Evolutionary conservation across 2,113 vertebrate genomes (phyloP), one percentile per base, ranked within the genome.

Genomic region (Zingel zingel): DNA sequence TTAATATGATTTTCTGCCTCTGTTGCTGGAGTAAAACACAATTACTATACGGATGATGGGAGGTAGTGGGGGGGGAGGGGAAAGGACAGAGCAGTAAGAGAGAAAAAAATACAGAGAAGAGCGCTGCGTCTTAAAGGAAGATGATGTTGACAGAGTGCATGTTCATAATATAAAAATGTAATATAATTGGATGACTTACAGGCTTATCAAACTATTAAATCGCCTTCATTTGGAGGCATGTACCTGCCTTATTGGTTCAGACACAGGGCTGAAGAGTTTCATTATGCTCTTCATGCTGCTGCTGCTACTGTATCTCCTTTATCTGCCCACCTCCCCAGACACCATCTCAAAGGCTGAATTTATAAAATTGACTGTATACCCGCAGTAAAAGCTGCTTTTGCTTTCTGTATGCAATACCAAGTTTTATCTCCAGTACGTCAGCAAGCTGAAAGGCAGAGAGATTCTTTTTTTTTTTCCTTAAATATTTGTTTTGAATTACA

Each of bases 1-100:
- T 91, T 94, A 95, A 95, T 93, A 91, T 65, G 87, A 95, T 95
- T 94, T 94, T 91, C 90, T 91, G 89, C 90, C 89, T 91, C 83
- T 87, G 81, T 77, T 86, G 89, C 86, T 78, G 88, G 71, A 89
- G 90, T 90, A 76, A 93, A 92, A 94, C 85, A 87, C 88, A 93
- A 94, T 94, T 93, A 95, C 80, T 86, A 92, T 82, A 84, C 67
- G 74, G 88, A 91, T 82, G 82, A 93, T 68, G 65, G 85, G 68
- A 88, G 85, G 71, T 73, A 36, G 77, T 4, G 12, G 72, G 77
- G 69, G 77, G 61, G 50, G 69, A 74, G 69, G 71, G 61, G 43
- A n/a, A n/a, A 66, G 57, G 72, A 72, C 56, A 23, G 63, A 78
- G 83, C 56, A 71, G 73, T 0, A 4, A 68, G 61, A 59, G 45